phyloP scores from a whole-genome alignment of 1,140 invertebrate species.

The Halictus rubicundus region DNA sequence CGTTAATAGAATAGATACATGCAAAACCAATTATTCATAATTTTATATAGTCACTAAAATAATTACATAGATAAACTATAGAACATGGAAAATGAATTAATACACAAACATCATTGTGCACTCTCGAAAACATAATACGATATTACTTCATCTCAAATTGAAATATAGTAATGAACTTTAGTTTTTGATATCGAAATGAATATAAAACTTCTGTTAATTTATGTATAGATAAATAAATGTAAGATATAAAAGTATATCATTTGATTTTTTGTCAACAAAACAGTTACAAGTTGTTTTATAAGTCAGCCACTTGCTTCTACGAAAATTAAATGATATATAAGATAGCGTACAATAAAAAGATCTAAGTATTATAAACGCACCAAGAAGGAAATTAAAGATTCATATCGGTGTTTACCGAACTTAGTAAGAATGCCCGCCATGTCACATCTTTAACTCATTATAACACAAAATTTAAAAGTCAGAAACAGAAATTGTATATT shows the following conservation, averaged over 20 bases:
- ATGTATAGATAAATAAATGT: slow-evolving; percentile 6
- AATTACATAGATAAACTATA: not conserved
- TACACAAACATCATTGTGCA: no score
- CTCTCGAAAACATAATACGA: no score
- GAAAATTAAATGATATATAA: not conserved
- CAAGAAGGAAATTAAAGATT: slow-evolving; percentile 68
- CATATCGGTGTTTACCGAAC: slow-evolving; percentile 55
- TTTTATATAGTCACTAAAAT: not conserved
- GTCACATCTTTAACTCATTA: not conserved
- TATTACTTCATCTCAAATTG: no score
- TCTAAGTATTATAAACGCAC: slow-evolving; percentile 58
- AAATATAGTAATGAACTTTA: not conserved
- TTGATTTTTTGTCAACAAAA: not conserved
- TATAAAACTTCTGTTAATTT: not conserved
- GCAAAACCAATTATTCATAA: not conserved
- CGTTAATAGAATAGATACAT: slow-evolving; percentile 1
- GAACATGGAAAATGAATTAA: no score
- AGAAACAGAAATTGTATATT: no score
- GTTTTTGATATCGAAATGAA: not conserved
- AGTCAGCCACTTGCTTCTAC: not conserved
- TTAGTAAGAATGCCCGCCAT: slow-evolving; percentile 72
- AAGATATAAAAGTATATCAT: not conserved
- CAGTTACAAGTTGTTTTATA: not conserved
- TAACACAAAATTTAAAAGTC: no score
- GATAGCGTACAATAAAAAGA: not conserved